phyloP scores from a whole-genome alignment of 1,140 invertebrate species.

The Drosophila melanica region DNA sequence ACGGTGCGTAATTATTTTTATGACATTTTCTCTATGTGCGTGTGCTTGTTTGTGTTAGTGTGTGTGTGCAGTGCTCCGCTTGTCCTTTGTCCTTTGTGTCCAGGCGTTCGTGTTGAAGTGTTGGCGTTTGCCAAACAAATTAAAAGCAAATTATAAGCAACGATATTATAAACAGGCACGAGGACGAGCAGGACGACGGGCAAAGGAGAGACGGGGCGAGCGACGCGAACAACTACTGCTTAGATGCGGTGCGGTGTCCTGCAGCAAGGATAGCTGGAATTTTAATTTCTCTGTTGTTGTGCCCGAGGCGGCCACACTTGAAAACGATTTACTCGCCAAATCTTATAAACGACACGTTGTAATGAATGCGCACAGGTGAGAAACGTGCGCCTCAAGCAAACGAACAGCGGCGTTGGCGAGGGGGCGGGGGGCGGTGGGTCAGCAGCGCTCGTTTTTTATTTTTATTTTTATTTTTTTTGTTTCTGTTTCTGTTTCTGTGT shows the following conservation, averaged over 20 bases:
- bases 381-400: constrained; percentile 59
- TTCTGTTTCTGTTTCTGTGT: too few species aligned
- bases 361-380: constrained; percentile 76
- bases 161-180: constrained; percentile 62
- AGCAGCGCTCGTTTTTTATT: constrained; percentile 1
- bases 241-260: constrained; percentile 46
- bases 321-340: constrained; percentile 75
- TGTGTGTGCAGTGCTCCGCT: background rate
- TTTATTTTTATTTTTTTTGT: constrained; percentile 6
- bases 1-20: constrained; percentile 79
- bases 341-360: constrained; percentile 68
- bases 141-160: constrained; percentile 81
- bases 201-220: background rate
- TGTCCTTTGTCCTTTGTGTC: constrained; percentile 30
- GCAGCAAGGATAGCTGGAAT: constrained; percentile 53
- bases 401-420: background rate
- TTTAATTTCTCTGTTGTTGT: constrained; percentile 71
- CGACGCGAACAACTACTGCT: constrained; percentile 37
- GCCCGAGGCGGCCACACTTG: constrained; percentile 56
- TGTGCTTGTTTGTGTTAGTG: constrained; percentile 11
- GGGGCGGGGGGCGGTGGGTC: background rate
- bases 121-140: constrained; percentile 81
- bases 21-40: constrained; percentile 58
- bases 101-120: constrained; percentile 65
- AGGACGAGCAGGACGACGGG: background rate